A percentile compares a stretch with the other conserved stretches of the same genome.
These are phyloP conservation scores for Odobenus rosmarus DNA, from an alignment of 2,113 vertebrate species.

Conservation along the genomic window DNA sequence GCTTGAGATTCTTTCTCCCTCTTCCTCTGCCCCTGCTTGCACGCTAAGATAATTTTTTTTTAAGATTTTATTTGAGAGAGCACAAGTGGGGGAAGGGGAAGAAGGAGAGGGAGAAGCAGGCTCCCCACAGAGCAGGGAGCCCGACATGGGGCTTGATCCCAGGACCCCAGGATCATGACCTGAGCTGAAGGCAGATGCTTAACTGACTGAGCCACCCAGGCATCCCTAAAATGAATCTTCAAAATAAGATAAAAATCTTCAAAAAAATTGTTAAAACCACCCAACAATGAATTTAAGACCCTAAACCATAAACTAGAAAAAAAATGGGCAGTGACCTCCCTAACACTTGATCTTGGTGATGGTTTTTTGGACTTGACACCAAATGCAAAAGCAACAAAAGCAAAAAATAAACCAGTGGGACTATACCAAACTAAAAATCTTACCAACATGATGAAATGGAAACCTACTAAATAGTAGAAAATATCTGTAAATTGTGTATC, in stretches of 20 bases:
- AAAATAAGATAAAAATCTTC: no score
- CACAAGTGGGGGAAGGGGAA: not conserved
- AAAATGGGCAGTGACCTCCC: not conserved
- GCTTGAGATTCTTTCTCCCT: not conserved
- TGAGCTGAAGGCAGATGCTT: not conserved
- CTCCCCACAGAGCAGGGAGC: not conserved
- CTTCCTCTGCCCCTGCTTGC: not conserved
- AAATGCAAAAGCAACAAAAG: not conserved
- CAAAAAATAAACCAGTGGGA: not conserved
- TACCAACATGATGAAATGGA: fast-evolving
- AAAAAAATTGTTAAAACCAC: not conserved
- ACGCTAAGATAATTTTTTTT: not conserved
- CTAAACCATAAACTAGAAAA: not conserved
- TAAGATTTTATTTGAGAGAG: not conserved
- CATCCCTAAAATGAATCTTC: no score
- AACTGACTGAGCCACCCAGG: not conserved
- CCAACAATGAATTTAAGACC: not conserved
- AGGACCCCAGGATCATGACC: not conserved
- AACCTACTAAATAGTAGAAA: not conserved
- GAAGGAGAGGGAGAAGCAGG: not conserved
- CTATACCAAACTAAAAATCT: not conserved
- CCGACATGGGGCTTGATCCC: not conserved
- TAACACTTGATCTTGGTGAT: not conserved
- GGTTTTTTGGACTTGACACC: not conserved
- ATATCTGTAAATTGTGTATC: fast-evolving